Conservation (phyloP, 1,140 invertebrate species). For the Sesamia nonagrioides region DNA sequence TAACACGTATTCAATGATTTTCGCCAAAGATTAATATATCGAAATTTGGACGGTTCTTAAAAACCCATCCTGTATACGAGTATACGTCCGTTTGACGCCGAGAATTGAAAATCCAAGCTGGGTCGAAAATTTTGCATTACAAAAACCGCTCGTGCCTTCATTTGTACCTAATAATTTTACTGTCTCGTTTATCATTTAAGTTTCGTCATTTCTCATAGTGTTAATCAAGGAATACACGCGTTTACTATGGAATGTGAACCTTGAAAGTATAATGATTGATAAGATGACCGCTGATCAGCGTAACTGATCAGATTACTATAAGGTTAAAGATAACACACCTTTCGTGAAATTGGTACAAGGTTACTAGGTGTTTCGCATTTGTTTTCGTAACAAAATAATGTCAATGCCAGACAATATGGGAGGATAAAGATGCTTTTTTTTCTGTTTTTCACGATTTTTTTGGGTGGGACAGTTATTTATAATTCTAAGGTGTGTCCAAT, state of each 20-base stretch:
- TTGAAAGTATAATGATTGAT: conserved; percentile 46
- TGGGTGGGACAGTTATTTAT: too few relatives aligned
- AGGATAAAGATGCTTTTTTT: not conserved
- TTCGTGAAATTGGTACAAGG: conserved; percentile 59
- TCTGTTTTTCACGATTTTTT: too few relatives aligned
- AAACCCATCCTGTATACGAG: too few relatives aligned
- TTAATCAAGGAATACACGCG: not conserved
- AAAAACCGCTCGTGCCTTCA: too few relatives aligned
- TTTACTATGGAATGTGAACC: conserved; percentile 16
- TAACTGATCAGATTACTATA: conserved; percentile 50
- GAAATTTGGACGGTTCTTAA: too few relatives aligned
- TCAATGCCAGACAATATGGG: conserved; percentile 53
- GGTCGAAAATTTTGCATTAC: too few relatives aligned
- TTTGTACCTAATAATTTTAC: too few relatives aligned
- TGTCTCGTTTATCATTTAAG: conserved; percentile 1
- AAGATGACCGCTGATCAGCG: conserved; percentile 51
- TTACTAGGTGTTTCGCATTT: conserved; percentile 54
- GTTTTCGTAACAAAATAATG: conserved; percentile 58
- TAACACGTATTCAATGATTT: too few relatives aligned
- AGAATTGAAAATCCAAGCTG: too few relatives aligned
- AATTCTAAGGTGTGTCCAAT: too few relatives aligned
- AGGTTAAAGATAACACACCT: conserved; percentile 52
- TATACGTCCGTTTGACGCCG: too few relatives aligned
- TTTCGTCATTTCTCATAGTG: conserved; percentile 9
- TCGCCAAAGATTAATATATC: too few relatives aligned